Base-by-base conservation (phyloP, 2,888 invertebrate species). In the Taenaris catops region DNA sequence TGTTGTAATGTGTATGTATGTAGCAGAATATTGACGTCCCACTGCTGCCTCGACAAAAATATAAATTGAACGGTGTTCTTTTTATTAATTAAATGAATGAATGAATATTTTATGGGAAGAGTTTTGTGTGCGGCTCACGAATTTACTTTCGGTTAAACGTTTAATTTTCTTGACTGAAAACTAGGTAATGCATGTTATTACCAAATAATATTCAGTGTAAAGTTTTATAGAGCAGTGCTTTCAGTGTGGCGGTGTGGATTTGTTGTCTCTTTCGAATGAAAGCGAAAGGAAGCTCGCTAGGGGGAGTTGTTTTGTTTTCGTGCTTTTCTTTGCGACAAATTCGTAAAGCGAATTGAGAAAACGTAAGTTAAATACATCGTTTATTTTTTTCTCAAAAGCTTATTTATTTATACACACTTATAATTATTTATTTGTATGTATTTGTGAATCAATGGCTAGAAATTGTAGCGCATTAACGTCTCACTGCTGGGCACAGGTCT, bases 251-350 rank as follows among this genome's bases (percentile, higher is more conserved):
- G 68, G 72, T 64, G 44, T 41, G 44, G 51, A 65, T 63, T 70
- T 58, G 79, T 76, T 65, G 71, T 68, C 59, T 80, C 74, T 53
- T 49, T 64, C 54, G 68, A 71, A 75, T 54, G 70, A 80, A 76
- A 80, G 72, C 67, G 76, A 81, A 78, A 79, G 78, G 71, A 70
- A 74, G 70, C 65, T 55, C 59, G 54, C 60, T 53, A 55, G 60
- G 59, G 58, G 65, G 65, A 59, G 58, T 72, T 74, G 70, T 73
- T 79, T 74, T 74, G 74, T 72, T 81, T 75, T 73, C 67, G 68
- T 66, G 62, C 59, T 78, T 74, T 73, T 70, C 71, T 69, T 68
- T 68, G 65, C 56, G 63, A 58, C 60, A 49, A 66, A 52, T 48
- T 53, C 55, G 52, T 69, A 65, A 67, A 71, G 69, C 66, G 63